Evolutionary conservation across 1,140 invertebrate genomes (phyloP), one percentile per base, ranked within the genome.

Genomic region (Habropoda laboriosa): DNA sequence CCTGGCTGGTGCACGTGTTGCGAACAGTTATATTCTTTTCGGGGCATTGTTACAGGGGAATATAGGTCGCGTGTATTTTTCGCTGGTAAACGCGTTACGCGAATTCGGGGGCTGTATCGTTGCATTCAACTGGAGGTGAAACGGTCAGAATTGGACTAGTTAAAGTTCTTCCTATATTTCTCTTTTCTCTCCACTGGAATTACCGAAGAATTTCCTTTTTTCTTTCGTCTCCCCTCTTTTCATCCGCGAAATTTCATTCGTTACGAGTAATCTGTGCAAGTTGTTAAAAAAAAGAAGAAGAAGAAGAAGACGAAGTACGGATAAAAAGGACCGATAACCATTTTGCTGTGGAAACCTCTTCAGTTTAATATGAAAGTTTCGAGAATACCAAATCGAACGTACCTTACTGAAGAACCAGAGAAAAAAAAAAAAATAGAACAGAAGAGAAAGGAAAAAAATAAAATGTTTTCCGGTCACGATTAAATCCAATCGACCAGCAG

Each of bases 51-150:
- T 64, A 27, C 38, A n/a, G n/a, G n/a, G n/a, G n/a, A 42, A 64
- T 64, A 64, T 64, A 45, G 61, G 61, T 64, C 61, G 38, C 38
- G 24, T 10, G 16, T 64, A 64, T 27, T 64, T 61, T 64, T 42
- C 38, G 13, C 24, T 38, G 61, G 24, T 64, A 42, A 64, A 42
- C 7, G 38, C 8, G n/a, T 27, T 42, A 58, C 18, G 13, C 16
- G 30, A n/a, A 42, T 42, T 64, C 16, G 32, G n/a, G n/a, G n/a
- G 24, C 7, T 64, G 27, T 64, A 64, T 64, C 24, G 61, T 2
- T 4, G 12, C 27, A 7, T 61, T 24, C 5, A 24, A 61, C 8
- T 21, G 2, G 18, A 30, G 2, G 21, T 24, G n/a, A 42, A 10
- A n/a, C 24, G n/a, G 24, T 27, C 35, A 63, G 27, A 63, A 40